Conservation (phyloP, 2,797 vertebrate species). For the Helarctos malayanus region DNA sequence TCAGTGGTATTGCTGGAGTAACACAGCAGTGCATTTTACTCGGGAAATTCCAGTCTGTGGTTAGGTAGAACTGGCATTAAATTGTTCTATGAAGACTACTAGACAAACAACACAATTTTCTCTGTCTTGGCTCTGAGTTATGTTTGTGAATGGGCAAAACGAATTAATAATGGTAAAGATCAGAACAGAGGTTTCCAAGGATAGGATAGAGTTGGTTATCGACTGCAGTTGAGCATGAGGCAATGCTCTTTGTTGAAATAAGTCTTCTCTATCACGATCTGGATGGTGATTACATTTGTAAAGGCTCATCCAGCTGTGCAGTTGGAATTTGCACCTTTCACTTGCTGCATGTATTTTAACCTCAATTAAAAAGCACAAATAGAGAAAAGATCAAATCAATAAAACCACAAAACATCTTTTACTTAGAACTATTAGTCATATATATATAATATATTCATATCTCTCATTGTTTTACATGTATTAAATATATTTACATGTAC, state of each 20-base stretch:
- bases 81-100: neutral
- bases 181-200: neutral
- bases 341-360: neutral
- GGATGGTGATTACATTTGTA: neutral
- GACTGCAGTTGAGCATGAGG: neutral
- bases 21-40: neutral
- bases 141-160: neutral
- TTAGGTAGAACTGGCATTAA: neutral
- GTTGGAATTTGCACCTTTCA: neutral
- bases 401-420: neutral
- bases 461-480: neutral
- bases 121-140: neutral
- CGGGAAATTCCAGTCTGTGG: neutral
- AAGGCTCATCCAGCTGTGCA: neutral
- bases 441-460: neutral
- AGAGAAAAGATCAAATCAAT: neutral
- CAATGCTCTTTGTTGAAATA: neutral
- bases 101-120: neutral
- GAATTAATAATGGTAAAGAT: neutral
- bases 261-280: neutral
- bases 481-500: neutral
- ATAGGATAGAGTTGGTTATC: neutral
- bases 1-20: neutral
- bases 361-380: neutral
- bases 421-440: neutral